Evolutionary conservation across 2,797 vertebrate genomes (phyloP), one percentile per base, ranked within the genome.

Genomic region (Thalassophryne amazonica): DNA sequence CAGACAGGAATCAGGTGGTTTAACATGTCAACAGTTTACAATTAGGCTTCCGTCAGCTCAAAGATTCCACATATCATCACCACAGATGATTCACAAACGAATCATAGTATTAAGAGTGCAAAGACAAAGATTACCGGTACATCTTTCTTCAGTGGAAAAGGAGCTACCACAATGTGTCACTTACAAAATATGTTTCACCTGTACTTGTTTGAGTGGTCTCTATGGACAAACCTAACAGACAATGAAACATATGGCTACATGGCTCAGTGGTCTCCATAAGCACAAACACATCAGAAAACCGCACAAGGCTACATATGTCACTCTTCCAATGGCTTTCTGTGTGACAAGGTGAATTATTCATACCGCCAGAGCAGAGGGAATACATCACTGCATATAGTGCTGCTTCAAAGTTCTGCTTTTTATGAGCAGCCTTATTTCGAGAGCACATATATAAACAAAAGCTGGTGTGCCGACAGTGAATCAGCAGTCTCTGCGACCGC

Each of bases 381-480:
- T 81, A 78, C 70, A 83, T 88, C 84, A 84, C 63, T 36, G 70
- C 31, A 12, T 68, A 70, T 58, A 67, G 66, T 39, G 50, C 69
- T 40, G 54, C 80, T 83, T 86, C 73, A 86, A 86, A 86, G 74
- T 69, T 79, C 60, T 56, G 74, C 55, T 68, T 85, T 86, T 82
- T 85, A 83, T 82, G 88, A 91, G 86, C 90, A 83, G 90, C 85
- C 86, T 86, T 91, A 91, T 90, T 92, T 93, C 90, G 90, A 86
- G 46, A 80, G 70, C 78, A 75, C 72, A 73, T 54, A 67, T 83
- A 88, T 93, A 94, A 91, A 95, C 88, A 93, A 88, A 92, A 78
- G 81, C 83, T 55, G 75, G 49, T 73, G 84, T 78, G 75, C 64
- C 68, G 87, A 86, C 75, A 86, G 87, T 91, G 88, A 91, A 91